Evolutionary conservation across 2,888 invertebrate species (phyloP).

Genomic region (Chaitophorus viminalis): DNA sequence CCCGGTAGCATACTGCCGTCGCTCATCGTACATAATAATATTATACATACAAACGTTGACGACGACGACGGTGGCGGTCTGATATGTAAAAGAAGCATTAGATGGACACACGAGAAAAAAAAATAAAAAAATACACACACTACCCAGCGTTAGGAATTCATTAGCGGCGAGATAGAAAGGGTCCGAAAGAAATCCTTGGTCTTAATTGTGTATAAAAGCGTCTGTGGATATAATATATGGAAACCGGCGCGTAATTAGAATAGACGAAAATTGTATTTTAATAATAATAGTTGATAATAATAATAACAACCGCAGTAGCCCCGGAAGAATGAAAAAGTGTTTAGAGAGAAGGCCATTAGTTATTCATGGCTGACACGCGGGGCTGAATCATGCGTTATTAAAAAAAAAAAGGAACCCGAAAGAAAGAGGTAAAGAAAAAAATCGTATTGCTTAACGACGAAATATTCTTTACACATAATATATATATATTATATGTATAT

Average conservation of each 20-base stretch:
- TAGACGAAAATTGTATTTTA: constrained; percentile 62
- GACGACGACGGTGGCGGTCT: constrained; percentile 31
- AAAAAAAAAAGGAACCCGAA: constrained; percentile 56
- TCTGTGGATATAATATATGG: constrained; percentile 52
- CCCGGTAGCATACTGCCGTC: constrained; percentile 3
- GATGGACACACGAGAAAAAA: constrained; percentile 17
- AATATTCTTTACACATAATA: constrained; percentile 54
- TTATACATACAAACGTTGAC: not conserved
- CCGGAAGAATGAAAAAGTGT: constrained; percentile 62
- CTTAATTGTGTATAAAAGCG: constrained; percentile 56
- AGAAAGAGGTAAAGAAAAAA: constrained; percentile 56
- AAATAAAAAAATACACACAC: not conserved
- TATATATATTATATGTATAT: too few species aligned
- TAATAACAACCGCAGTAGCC: constrained; percentile 55
- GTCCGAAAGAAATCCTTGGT: constrained; percentile 49
- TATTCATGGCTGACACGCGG: constrained; percentile 62
- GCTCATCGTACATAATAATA: not conserved
- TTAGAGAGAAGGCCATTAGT: constrained; percentile 62
- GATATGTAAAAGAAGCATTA: constrained; percentile 56
- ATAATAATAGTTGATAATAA: constrained; percentile 60
- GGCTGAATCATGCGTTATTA: constrained; percentile 62
- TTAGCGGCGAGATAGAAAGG: constrained; percentile 57
- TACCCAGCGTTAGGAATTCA: constrained; percentile 55
- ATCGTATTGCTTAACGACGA: constrained; percentile 60
- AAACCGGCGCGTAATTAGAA: constrained; percentile 61